phyloP scores from a whole-genome alignment of 2,888 invertebrate genomes.

The Nycteola revayana region DNA sequence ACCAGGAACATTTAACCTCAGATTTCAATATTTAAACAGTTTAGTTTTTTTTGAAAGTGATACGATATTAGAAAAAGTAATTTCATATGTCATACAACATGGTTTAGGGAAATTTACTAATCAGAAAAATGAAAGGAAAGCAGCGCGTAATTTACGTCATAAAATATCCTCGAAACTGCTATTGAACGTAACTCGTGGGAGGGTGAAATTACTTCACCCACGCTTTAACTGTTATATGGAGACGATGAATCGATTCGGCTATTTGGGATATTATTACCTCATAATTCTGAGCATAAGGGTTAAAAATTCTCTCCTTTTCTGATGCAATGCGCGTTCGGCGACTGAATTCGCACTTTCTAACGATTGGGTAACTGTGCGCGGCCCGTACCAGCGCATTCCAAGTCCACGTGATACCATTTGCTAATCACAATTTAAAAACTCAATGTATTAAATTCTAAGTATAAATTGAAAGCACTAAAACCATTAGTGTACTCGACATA shows the following conservation, averaged over 20 bases:
- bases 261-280: slow-evolving; percentile 19
- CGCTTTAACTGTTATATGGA: slow-evolving; percentile 39
- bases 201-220: slow-evolving; percentile 45
- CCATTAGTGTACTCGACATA: slow-evolving; percentile 4
- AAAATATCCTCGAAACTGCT: slow-evolving; percentile 12
- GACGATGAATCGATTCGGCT: slow-evolving; percentile 37
- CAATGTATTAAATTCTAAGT: slow-evolving; percentile 1
- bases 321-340: slow-evolving; percentile 58
- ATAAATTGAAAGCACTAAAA: slow-evolving; percentile 1
- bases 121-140: too few species aligned
- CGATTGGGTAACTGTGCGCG: slow-evolving; percentile 59
- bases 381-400: slow-evolving; percentile 46
- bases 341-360: slow-evolving; percentile 67
- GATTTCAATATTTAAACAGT: too few species aligned
- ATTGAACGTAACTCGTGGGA: slow-evolving; percentile 34
- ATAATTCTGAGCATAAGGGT: slow-evolving; percentile 6
- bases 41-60: too few species aligned
- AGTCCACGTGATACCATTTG: slow-evolving; percentile 41
- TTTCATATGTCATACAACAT: too few species aligned
- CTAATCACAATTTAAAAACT: slow-evolving; percentile 10
- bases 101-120: too few species aligned
- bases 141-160: slow-evolving; percentile 10
- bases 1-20: too few species aligned
- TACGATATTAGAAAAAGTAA: too few species aligned
- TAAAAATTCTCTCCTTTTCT: slow-evolving; percentile 26